Evolutionary conservation across 2,113 vertebrate species (phyloP).

Genomic region (Lophius piscatorius): DNA sequence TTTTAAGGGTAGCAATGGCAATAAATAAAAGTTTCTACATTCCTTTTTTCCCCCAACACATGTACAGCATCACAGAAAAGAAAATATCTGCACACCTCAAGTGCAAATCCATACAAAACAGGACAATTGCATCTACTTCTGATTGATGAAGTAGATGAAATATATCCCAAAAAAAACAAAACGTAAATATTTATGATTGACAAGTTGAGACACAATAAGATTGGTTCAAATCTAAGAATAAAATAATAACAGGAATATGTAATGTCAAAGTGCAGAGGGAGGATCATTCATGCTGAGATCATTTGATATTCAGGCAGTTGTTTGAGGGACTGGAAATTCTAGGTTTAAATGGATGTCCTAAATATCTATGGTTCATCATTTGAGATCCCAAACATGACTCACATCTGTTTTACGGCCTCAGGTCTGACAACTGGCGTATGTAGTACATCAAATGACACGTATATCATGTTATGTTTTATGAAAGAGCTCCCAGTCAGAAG

Average conservation of each 20-base stretch:
- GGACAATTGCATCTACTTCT: conserved; percentile 60
- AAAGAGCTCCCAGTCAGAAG: conserved; percentile 17
- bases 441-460: conserved; percentile 36
- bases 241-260: not conserved
- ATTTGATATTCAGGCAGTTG: conserved; percentile 15
- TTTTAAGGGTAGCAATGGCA: conserved; percentile 6
- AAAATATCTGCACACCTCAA: conserved; percentile 54
- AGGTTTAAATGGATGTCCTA: no score
- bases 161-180: conserved; percentile 9
- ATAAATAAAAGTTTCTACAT: conserved; percentile 25
- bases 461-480: conserved; percentile 1
- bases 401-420: conserved; percentile 6
- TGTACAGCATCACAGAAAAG: conserved; percentile 41
- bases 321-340: not conserved
- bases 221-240: conserved; percentile 20
- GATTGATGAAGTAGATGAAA: conserved; percentile 63
- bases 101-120: conserved; percentile 73
- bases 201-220: conserved; percentile 27
- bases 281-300: not conserved
- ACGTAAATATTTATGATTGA: conserved; percentile 29
- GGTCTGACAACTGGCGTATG: conserved; percentile 16
- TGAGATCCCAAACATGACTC: not conserved
- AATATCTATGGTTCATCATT: no score
- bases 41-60: conserved; percentile 10
- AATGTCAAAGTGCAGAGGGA: not conserved